Percentiles rank a stretch among this genome's conserved stretches.
Evolutionary conservation across 2,797 vertebrate genomes (phyloP).

Genomic region (Myotis findleyi): DNA sequence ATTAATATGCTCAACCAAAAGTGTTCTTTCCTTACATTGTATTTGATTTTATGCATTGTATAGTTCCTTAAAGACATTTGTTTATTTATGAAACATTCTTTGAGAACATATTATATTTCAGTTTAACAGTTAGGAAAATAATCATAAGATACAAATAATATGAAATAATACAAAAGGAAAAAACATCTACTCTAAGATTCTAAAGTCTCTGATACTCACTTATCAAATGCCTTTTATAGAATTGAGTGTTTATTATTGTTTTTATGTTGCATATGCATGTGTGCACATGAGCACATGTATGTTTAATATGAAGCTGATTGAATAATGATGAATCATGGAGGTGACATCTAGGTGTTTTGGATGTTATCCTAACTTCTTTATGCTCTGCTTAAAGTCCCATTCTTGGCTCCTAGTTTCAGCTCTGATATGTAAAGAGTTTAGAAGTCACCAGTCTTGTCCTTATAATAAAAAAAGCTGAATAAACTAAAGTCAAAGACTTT

Average conservation of each 20-base stretch:
- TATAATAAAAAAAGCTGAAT: not conserved
- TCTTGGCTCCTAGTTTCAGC: not conserved
- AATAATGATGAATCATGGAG: not conserved
- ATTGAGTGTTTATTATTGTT: not conserved
- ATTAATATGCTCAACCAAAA: not conserved
- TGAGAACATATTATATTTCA: not conserved
- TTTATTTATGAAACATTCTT: conserved; percentile 29
- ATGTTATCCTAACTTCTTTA: not conserved
- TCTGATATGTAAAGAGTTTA: not conserved
- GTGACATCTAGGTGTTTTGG: not conserved
- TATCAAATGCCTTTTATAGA: not conserved
- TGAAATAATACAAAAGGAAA: not conserved
- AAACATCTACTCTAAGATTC: not conserved
- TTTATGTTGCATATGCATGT: not conserved
- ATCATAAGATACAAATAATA: not conserved
- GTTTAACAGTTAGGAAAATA: not conserved
- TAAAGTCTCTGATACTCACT: not conserved
- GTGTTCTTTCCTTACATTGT: not conserved
- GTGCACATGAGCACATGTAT: not conserved
- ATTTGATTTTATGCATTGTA: not conserved
- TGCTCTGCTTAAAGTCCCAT: not conserved
- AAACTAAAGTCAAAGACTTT: not conserved
- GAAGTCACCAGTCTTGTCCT: not conserved
- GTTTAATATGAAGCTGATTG: not conserved
- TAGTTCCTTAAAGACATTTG: not conserved